Evolutionary conservation across 2,888 invertebrate species (phyloP).

Genomic region (Xylophagus ater): DNA sequence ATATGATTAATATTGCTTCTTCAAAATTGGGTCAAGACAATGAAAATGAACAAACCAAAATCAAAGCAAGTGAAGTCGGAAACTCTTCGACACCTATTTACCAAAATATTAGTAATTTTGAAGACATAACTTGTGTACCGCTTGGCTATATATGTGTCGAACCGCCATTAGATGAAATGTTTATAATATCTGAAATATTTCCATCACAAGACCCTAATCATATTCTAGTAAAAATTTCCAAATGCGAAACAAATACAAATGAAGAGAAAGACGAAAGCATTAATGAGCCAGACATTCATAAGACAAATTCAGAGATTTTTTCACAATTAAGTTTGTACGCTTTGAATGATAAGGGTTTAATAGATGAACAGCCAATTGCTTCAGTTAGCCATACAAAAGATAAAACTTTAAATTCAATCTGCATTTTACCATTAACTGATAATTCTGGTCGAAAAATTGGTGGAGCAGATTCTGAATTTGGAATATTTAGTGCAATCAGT

Average conservation of each 20-base stretch:
- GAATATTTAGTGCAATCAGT: constrained; percentile 62
- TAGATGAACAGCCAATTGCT: constrained; percentile 49
- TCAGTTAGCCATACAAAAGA: constrained; percentile 49
- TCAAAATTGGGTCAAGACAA: no score
- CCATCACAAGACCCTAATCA: constrained; percentile 60
- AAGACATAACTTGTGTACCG: constrained; percentile 40
- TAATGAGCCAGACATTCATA: constrained; percentile 1
- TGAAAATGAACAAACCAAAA: constrained; percentile 40
- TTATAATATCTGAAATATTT: constrained; percentile 47
- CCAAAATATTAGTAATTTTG: no score
- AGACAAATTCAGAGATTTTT: constrained; percentile 4
- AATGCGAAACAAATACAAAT: constrained; percentile 30
- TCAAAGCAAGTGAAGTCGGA: constrained; percentile 41
- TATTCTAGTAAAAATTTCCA: constrained; percentile 46
- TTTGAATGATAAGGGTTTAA: constrained; percentile 17
- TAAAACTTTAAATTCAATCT: constrained; percentile 59
- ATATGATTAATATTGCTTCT: no score
- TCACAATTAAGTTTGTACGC: constrained; percentile 15
- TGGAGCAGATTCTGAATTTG: constrained; percentile 34
- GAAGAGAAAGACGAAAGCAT: constrained; percentile 8
- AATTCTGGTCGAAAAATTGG: constrained; percentile 30
- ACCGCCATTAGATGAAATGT: constrained; percentile 42
- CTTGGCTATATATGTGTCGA: constrained; percentile 47
- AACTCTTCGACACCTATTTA: no score
- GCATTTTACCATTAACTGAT: constrained; percentile 50